Conservation (phyloP, 2,113 vertebrate species). For the Caranx ignobilis region DNA sequence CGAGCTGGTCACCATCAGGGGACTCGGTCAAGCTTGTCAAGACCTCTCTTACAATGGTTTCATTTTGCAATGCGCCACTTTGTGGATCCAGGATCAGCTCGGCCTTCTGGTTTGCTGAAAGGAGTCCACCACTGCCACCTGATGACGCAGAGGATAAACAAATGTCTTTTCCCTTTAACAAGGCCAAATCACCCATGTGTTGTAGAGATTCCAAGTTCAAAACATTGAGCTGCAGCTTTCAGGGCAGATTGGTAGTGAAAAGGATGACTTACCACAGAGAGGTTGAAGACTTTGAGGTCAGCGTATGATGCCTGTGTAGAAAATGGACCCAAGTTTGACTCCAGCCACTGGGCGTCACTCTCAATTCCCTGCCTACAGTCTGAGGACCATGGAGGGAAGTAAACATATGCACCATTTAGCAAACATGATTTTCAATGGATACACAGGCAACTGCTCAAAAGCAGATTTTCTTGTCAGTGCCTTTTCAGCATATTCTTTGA, state of each 20-base stretch:
- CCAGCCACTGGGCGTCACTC: no score
- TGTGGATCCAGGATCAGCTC: conserved; percentile 52
- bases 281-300: no score
- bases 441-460: neutral
- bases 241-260: neutral
- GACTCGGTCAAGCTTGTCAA: conserved; percentile 7
- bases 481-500: neutral
- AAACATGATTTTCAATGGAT: neutral
- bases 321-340: neutral
- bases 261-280: neutral
- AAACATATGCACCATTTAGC: neutral
- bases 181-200: neutral
- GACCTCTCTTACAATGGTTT: conserved; percentile 22
- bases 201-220: no score
- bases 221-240: neutral
- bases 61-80: conserved; percentile 6
- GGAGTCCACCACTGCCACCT: conserved; percentile 37
- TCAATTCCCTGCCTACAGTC: conserved; percentile 20
- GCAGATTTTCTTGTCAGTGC: neutral
- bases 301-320: neutral
- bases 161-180: neutral
- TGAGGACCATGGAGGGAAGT: neutral
- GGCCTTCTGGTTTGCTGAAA: conserved; percentile 54
- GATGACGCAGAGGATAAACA: neutral
- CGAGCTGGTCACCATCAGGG: conserved; percentile 22